These are phyloP conservation scores for Sepiola atlantica DNA, from an alignment of 2,888 invertebrate species.

Conservation along the genomic window DNA sequence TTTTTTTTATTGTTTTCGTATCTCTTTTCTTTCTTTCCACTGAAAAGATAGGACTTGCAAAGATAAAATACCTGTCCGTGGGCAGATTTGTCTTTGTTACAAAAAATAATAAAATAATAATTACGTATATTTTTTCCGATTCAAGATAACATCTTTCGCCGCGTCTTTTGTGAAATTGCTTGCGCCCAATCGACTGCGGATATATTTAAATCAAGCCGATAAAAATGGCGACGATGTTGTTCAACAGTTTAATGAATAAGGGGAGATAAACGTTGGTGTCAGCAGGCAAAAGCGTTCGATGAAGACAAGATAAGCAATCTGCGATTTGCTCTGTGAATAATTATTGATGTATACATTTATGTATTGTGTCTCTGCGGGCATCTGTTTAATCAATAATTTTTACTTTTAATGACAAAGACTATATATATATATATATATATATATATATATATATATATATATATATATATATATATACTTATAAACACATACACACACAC, in stretches of 20 bases:
- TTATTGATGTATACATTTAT: background rate
- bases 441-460: too few relatives aligned
- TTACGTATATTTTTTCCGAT: background rate
- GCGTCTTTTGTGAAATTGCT: background rate
- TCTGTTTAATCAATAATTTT: too few relatives aligned
- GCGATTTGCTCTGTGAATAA: too few relatives aligned
- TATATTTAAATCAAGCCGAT: background rate
- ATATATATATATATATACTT: background rate
- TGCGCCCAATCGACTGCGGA: constrained; percentile 3
- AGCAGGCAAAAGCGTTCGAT: background rate
- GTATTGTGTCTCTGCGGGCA: too few relatives aligned
- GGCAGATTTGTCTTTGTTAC: background rate
- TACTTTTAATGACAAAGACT: too few relatives aligned
- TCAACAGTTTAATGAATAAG: background rate
- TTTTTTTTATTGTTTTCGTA: too few relatives aligned
- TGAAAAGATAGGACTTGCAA: background rate
- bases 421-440: too few relatives aligned
- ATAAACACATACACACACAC: background rate
- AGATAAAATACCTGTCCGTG: constrained; percentile 19
- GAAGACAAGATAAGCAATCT: constrained; percentile 11
- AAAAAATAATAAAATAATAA: background rate
- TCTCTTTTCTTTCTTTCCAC: background rate
- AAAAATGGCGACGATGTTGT: background rate
- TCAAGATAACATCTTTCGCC: background rate
- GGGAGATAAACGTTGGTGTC: constrained; percentile 32